A percentile compares a stretch with the other conserved stretches of the same genome.
These are phyloP conservation scores for Crypturellus tataupa DNA, from an alignment of 2,797 vertebrate species.

Conservation along the genomic window DNA sequence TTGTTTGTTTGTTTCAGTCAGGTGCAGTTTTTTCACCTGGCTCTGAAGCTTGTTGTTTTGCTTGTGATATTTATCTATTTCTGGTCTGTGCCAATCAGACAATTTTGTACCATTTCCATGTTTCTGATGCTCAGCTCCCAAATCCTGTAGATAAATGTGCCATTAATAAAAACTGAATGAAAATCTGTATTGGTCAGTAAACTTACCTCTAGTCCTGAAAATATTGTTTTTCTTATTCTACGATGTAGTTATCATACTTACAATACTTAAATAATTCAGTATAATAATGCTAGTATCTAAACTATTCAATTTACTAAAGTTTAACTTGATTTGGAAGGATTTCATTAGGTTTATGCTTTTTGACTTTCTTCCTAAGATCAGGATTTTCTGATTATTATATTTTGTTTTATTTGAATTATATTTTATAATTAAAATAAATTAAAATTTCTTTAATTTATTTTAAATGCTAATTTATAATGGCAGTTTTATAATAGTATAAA, in stretches of 20 bases:
- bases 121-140: background rate
- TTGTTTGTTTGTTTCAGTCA: background rate
- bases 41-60: constrained; percentile 45
- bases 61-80: constrained; percentile 23
- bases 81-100: constrained; percentile 3
- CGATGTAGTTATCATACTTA: background rate
- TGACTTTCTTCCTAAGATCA: background rate
- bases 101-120: background rate
- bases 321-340: background rate
- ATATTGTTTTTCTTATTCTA: background rate
- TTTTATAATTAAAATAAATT: too few relatives aligned
- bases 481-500: too few relatives aligned
- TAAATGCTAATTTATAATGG: too few relatives aligned
- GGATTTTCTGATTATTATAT: background rate
- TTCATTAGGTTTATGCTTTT: background rate
- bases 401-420: too few relatives aligned
- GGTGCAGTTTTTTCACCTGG: constrained; percentile 25
- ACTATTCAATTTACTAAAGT: background rate
- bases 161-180: background rate
- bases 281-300: background rate
- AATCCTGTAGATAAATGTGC: constrained; percentile 18
- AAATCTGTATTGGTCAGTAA: background rate
- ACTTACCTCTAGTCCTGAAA: background rate
- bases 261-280: background rate
- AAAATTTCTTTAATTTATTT: too few relatives aligned